Evolutionary conservation across 2,113 vertebrate genomes (phyloP).

Genomic region (Hystrix cristata): DNA sequence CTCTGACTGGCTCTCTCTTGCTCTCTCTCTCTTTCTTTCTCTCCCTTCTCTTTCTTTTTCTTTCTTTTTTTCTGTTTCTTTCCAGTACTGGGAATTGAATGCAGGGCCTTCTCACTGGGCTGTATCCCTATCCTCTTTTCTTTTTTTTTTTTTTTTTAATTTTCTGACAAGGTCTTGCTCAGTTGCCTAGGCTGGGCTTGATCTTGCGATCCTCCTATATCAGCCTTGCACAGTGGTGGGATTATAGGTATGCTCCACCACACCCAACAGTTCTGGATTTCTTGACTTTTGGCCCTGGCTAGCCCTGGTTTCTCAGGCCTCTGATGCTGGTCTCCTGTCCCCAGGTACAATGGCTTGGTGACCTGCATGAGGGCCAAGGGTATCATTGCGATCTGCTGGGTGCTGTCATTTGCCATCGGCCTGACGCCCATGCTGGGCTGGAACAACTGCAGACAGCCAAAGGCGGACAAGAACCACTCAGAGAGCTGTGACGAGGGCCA

Average conservation of each 20-base stretch:
- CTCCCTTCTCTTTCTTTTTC: neutral
- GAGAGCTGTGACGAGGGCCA: conserved; percentile 86
- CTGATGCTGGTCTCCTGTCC: conserved; percentile 48
- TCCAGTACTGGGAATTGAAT: neutral
- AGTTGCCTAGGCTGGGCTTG: neutral
- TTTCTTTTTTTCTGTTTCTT: neutral
- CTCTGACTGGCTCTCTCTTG: neutral
- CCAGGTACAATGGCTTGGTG: conserved; percentile 97
- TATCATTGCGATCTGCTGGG: conserved; percentile 97
- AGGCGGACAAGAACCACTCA: neutral
- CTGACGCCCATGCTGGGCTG: conserved; percentile 98
- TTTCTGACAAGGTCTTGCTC: neutral
- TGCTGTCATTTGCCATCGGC: conserved; percentile 96
- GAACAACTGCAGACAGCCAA: conserved; percentile 84
- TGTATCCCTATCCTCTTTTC: neutral
- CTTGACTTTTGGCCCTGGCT: neutral
- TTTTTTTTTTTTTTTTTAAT: neutral
- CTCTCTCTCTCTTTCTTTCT: neutral
- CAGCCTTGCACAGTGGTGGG: neutral
- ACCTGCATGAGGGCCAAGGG: conserved; percentile 93
- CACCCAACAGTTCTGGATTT: neutral
- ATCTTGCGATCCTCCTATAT: neutral
- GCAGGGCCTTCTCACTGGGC: neutral
- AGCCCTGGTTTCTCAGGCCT: neutral
- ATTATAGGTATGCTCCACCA: neutral